Base-by-base conservation (phyloP, 2,113 vertebrate genomes). In the Hippocampus comes region DNA sequence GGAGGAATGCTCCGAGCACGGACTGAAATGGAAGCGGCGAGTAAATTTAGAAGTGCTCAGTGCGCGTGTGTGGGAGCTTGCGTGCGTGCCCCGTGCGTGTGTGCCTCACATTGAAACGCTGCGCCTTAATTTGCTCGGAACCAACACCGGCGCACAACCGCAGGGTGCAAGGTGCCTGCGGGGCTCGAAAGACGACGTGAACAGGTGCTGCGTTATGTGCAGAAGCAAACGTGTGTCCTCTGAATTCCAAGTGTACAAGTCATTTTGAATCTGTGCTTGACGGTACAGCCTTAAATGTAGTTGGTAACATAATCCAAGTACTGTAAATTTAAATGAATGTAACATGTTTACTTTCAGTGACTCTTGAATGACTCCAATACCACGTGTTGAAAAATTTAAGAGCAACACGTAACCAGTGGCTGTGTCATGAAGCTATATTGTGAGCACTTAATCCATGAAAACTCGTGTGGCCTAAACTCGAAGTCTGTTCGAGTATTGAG, bases 21-120 rank as follows among this genome's bases (percentile, higher is more conserved):
- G 59, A 61, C 27, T 89, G 85, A 92, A 91, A 91, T 87, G 86
- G 59, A 89, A 90, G 82, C 82, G 84, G 72, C 64, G 78, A 81
- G 88, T 90, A 91, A 90, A 90, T 88, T 91, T 89, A 90, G 89
- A 89, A 83, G 82, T 73, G 80, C 72, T 73, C 72, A 74, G 70
- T 70, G 34, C 73, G 69, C 57, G 34, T 69, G 9, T 57, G 38
- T n/a, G 38, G 65, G 43, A 61, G 69, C 56, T 15, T 73, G 4
- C 9, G 0, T 27, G 34, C 30, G 14, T 63, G 30, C 42, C 27
- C 42, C 21, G 3, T 30, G 63, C 46, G 10, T 63, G 23, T 60
- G 56, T 53, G 46, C 34, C 48, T 55, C 34, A 55, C 46, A 30
- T 5, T 17, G 23, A 61, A 75, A 82, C 76, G 48, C 84, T 78